phyloP scores from a whole-genome alignment of 2,888 invertebrate genomes.

The Linnaemya tessellans region DNA sequence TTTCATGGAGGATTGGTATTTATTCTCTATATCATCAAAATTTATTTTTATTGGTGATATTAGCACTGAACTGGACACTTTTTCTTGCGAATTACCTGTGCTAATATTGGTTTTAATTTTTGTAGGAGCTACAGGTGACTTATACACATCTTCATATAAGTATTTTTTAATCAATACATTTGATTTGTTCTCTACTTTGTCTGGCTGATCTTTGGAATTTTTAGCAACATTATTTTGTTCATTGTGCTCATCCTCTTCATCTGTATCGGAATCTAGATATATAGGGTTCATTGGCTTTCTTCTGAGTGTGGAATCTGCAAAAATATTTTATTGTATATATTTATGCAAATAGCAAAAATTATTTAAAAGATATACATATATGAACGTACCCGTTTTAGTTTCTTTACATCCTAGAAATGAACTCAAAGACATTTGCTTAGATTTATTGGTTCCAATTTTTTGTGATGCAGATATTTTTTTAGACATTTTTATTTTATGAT shows the following conservation, averaged over 20 bases:
- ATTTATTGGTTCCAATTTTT: slow-evolving; percentile 52
- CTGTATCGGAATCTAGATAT: slow-evolving; percentile 79
- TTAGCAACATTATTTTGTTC: neutral
- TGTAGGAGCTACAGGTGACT: slow-evolving; percentile 76
- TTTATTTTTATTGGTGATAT: slow-evolving; percentile 74
- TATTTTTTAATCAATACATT: slow-evolving; percentile 75
- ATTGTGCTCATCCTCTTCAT: slow-evolving; percentile 73
- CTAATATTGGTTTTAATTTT: slow-evolving; percentile 21
- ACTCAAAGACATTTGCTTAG: slow-evolving; percentile 77
- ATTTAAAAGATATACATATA: neutral
- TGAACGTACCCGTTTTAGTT: slow-evolving; percentile 59
- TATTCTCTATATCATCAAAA: slow-evolving; percentile 77
- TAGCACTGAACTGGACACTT: neutral
- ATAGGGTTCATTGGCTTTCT: slow-evolving; percentile 78
- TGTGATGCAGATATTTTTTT: slow-evolving; percentile 48
- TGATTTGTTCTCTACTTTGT: slow-evolving; percentile 16
- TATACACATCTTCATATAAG: slow-evolving; percentile 73
- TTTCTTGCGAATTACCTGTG: slow-evolving; percentile 17
- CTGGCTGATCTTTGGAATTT: slow-evolving; percentile 16
- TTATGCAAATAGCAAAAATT: neutral
- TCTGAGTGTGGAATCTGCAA: slow-evolving; percentile 10
- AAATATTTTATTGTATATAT: neutral
- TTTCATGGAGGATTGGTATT: slow-evolving; percentile 77
- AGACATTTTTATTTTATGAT: slow-evolving; percentile 45
- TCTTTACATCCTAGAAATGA: slow-evolving; percentile 77